phyloP scores from a whole-genome alignment of 2,113 vertebrate genomes.

The Cettia cetti region DNA sequence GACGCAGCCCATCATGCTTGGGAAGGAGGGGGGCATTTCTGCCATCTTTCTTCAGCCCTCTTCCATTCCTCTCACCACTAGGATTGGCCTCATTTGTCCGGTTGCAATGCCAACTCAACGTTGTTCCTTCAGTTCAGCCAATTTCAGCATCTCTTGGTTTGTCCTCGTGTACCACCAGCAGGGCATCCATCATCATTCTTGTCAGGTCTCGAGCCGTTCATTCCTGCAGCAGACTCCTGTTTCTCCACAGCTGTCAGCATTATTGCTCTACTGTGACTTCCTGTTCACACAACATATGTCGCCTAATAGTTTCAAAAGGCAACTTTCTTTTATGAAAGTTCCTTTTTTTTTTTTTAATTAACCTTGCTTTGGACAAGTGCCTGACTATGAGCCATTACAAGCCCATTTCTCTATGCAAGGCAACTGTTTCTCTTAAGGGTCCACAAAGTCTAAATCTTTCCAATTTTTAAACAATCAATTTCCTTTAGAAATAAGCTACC shows the following conservation, averaged over 20 bases:
- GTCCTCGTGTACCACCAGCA: slow-evolving; percentile 27
- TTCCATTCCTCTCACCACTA: not conserved
- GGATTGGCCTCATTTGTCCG: not conserved
- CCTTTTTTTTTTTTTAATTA: not conserved
- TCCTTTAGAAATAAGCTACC: not conserved
- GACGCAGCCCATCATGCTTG: not conserved
- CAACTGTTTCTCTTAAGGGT: not conserved
- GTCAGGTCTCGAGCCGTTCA: slow-evolving; percentile 46
- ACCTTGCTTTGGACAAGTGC: slow-evolving; percentile 22
- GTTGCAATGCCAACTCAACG: not conserved
- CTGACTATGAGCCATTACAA: not conserved
- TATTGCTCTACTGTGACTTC: slow-evolving; percentile 69
- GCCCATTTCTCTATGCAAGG: not conserved
- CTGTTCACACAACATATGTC: slow-evolving; percentile 72
- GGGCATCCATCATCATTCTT: slow-evolving; percentile 61
- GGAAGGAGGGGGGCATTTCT: not conserved
- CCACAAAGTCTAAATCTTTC: not conserved
- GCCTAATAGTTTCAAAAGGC: slow-evolving; percentile 61
- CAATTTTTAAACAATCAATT: not conserved
- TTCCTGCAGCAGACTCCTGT: slow-evolving; percentile 33
- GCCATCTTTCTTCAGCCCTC: not conserved
- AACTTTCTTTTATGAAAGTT: slow-evolving; percentile 63
- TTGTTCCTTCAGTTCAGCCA: slow-evolving; percentile 9
- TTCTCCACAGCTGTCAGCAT: slow-evolving; percentile 69
- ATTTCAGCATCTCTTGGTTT: slow-evolving; percentile 2